These are phyloP conservation scores for Lasioglossum malachurum DNA, from an alignment of 2,888 invertebrate species.

Conservation along the genomic window DNA sequence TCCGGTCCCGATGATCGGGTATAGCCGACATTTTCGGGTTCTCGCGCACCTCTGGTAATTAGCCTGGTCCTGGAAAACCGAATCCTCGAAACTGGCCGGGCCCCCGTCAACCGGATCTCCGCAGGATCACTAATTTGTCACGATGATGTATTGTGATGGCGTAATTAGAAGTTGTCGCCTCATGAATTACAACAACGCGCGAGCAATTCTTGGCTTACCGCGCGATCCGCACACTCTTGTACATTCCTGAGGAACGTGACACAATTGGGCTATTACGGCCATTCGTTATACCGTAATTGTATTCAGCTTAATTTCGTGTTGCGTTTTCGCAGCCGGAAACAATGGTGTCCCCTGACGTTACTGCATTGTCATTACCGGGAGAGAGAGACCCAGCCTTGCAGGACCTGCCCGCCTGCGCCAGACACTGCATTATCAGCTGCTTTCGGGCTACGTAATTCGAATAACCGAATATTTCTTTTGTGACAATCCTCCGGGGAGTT, in stretches of 20 bases:
- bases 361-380: slow-evolving; percentile 68
- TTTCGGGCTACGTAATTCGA: slow-evolving; percentile 31
- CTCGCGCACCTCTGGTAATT: slow-evolving; percentile 26
- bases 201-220: slow-evolving; percentile 73
- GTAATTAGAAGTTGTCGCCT: slow-evolving; percentile 74
- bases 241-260: slow-evolving; percentile 70
- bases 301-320: slow-evolving; percentile 73
- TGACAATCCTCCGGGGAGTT: background rate
- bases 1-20: background rate
- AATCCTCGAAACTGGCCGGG: slow-evolving; percentile 33
- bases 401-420: slow-evolving; percentile 21
- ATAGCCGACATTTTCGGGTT: background rate
- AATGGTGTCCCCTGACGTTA: slow-evolving; percentile 64
- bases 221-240: slow-evolving; percentile 70
- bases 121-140: slow-evolving; percentile 72
- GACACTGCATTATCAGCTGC: slow-evolving; percentile 44
- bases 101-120: slow-evolving; percentile 59
- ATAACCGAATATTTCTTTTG: slow-evolving; percentile 22
- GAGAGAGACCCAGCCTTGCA: slow-evolving; percentile 47
- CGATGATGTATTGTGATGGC: slow-evolving; percentile 71
- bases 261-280: slow-evolving; percentile 74
- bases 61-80: slow-evolving; percentile 38
- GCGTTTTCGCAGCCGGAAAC: slow-evolving; percentile 70
- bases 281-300: slow-evolving; percentile 73
- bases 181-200: slow-evolving; percentile 70